Evolutionary conservation across 2,888 invertebrate species (phyloP), one percentile per base, ranked within the genome.

Genomic region (Folsomia candida): DNA sequence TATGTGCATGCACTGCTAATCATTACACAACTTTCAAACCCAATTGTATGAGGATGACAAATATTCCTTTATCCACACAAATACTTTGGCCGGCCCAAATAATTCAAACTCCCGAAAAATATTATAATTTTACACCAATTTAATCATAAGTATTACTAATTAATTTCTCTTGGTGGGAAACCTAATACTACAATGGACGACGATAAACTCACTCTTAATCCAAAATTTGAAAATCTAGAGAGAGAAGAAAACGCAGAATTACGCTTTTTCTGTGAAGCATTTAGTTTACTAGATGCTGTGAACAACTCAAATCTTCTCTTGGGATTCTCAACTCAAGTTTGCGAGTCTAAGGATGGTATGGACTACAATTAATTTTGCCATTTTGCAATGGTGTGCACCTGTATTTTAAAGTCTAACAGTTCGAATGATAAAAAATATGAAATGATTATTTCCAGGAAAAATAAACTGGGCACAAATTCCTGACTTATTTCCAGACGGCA

Each of bases 281-380:
- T 73, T 18, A 70, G 70, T 60, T 51, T 73, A 2, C 60, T 70
- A 18, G 73, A 73, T 47, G 57, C 73, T 1, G 67, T 72, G 63
- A 18, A 28, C 28, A 54, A 28, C 3, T 26, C 25, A 4, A 60
- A 69, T 25, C 28, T 60, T 4, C 26, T 73, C 11, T 54, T 62
- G n/a, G 22, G 24, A 2, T 70, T 70, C 60, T 2, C 62, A 1
- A 22, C 25, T 6, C 37, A 11, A 11, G 29, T 73, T 6, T 18
- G 54, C 18, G 58, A 67, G 51, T 47, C 47, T 20, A 64, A 66
- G 25, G 67, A 69, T 69, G 63, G 63, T 64, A 54, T 54, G 18
- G 18, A 11, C 9, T 54, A 54, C n/a, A n/a, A 20, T 20, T 54
- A n/a, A 4, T 4, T 37, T 37, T 14, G 6, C 4, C 37, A 37